Conservation (phyloP, 2,113 vertebrate species). For the Poeciliopsis turrubarensis region DNA sequence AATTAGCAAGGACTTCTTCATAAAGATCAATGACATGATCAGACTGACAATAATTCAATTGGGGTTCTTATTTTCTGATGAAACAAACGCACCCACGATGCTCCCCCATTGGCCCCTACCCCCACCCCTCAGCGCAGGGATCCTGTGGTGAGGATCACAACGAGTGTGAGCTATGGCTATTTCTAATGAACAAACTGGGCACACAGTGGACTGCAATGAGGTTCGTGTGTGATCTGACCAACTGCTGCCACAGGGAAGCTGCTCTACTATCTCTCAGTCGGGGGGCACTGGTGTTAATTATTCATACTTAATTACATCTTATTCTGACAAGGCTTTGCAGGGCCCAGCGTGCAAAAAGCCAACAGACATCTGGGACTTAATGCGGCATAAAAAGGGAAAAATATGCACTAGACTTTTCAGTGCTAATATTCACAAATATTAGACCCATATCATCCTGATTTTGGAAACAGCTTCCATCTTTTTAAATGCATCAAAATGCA, state of each 20-base stretch:
- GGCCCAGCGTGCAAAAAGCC: constrained; percentile 68
- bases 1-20: constrained; percentile 31
- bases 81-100: constrained; percentile 46
- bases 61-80: constrained; percentile 31
- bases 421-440: constrained; percentile 33
- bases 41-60: constrained; percentile 47
- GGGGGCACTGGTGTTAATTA: constrained; percentile 79
- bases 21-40: constrained; percentile 22
- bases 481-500: constrained; percentile 11
- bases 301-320: constrained; percentile 84
- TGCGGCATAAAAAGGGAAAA: constrained; percentile 27
- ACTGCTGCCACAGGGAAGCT: constrained; percentile 74
- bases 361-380: constrained; percentile 59
- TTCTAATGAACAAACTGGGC: constrained; percentile 70
- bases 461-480: not conserved
- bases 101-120: constrained; percentile 35
- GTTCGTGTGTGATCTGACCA: constrained; percentile 71
- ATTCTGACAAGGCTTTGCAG: constrained; percentile 57
- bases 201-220: constrained; percentile 61
- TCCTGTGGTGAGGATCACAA: constrained; percentile 71
- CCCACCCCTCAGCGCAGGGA: constrained; percentile 25
- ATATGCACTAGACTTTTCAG: constrained; percentile 12
- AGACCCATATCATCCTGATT: constrained; percentile 15
- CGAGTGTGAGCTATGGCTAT: constrained; percentile 58
- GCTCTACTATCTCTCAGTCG: constrained; percentile 70